A percentile compares a stretch with the other conserved stretches of the same genome.
These are phyloP conservation scores for Corythornis cristatus DNA, from an alignment of 2,113 vertebrate species.

Conservation along the genomic window DNA sequence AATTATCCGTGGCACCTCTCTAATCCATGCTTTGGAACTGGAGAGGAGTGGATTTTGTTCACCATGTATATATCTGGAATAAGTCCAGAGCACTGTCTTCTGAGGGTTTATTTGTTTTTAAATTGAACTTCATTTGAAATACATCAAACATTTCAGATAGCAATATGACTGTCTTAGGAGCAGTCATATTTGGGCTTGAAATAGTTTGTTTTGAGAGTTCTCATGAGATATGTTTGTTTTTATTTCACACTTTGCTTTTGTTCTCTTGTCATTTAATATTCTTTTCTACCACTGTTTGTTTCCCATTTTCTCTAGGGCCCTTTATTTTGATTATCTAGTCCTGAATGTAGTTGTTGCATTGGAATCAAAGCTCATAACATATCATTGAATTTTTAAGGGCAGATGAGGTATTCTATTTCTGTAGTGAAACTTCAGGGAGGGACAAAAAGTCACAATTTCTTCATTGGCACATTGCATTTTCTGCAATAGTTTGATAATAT, in stretches of 20 bases:
- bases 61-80: not conserved
- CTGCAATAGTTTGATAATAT: not conserved
- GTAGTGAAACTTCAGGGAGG: not conserved
- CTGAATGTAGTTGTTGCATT: not conserved
- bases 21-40: slow-evolving; percentile 5
- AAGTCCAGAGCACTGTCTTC: slow-evolving; percentile 14
- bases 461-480: not conserved
- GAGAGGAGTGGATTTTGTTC: not conserved
- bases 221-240: slow-evolving; percentile 56
- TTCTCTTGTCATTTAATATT: slow-evolving; percentile 54
- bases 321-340: slow-evolving; percentile 50
- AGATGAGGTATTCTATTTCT: not conserved
- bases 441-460: not conserved
- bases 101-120: slow-evolving; percentile 54
- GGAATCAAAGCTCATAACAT: not conserved
- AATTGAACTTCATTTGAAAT: slow-evolving; percentile 44
- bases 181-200: slow-evolving; percentile 16
- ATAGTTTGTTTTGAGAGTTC: slow-evolving; percentile 28
- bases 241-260: slow-evolving; percentile 61
- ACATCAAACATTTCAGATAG: slow-evolving; percentile 42
- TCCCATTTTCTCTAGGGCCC: slow-evolving; percentile 23
- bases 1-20: not conserved
- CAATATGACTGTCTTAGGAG: not conserved
- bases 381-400: not conserved
- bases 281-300: slow-evolving; percentile 32